Evolutionary conservation across 2,113 vertebrate genomes (phyloP), one percentile per base, ranked within the genome.

Genomic region (Meles meles): DNA sequence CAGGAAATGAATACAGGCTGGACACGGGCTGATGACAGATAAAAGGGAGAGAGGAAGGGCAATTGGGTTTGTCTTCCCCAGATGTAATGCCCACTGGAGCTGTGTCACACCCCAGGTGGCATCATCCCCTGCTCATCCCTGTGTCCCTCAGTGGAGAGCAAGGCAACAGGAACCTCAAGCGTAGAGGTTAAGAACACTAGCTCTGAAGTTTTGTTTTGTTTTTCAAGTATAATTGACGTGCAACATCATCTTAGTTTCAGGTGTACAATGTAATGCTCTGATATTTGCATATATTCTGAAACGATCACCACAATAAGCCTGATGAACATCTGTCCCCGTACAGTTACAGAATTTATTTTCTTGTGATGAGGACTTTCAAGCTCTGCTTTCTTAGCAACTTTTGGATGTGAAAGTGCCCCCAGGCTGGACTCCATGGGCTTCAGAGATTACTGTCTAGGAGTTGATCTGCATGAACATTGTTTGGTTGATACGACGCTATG

Each of bases 211-310:
- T 29, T 47, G 29, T 20, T 72, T 72, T 39, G 2, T 49, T 34
- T 79, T 31, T 57, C 0, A 57, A 57, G 21, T 57, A 37, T 39
- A 81, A 81, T 37, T 57, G n/a, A 81, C n/a, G 8, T 25, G 5
- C n/a, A 81, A 8, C 21, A 27, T 57, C 25, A 8, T 82, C 14
- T 59, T 39, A 27, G 80, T 39, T 27, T 59, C n/a, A 82, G 52
- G 23, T 39, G n/a, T 39, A 5, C n/a, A 17, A 25, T 0, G 21
- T 39, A 14, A 55, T 0, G 6, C 49, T 55, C 20, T 0, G 3
- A 25, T 79, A 39, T 39, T 39, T 82, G 34, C 13, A 39, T 59
- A 20, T 59, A 39, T 27, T 57, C 52, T 0, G 13, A 17, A 39
- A 39, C 23, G 1, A 39, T 59, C 7, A 29, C 52, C 18, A 14